Evolutionary conservation across 92 coral and sea anemone genomes (phyloP).

Genomic region (Micromussa lordhowensis): DNA sequence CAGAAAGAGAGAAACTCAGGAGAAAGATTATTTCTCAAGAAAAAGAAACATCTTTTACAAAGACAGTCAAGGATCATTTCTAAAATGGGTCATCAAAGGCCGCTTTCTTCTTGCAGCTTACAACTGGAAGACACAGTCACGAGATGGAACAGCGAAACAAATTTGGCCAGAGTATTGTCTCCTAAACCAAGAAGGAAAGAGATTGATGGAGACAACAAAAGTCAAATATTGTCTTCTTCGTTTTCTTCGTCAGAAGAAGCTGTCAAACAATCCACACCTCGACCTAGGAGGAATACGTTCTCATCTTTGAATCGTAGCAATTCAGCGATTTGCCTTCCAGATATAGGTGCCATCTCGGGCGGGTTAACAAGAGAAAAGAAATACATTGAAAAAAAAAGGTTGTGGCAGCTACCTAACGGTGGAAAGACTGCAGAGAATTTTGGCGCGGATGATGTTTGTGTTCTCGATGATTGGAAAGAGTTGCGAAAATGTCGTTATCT

Average conservation of each 20-base stretch:
- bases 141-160: background rate
- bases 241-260: background rate
- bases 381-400: background rate
- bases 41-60: constrained; percentile 24
- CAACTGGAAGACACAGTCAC: background rate
- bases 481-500: constrained; percentile 29
- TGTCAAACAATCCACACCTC: background rate
- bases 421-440: background rate
- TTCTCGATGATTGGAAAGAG: constrained; percentile 6
- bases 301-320: background rate
- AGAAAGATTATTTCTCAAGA: constrained; percentile 30
- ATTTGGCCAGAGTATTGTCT: constrained; percentile 1
- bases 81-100: background rate
- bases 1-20: constrained; percentile 25
- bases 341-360: background rate
- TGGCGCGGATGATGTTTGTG: background rate
- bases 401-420: background rate
- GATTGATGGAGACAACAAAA: background rate
- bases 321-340: constrained; percentile 15
- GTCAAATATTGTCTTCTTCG: background rate
- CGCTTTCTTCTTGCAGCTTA: constrained; percentile 2
- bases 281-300: constrained; percentile 10
- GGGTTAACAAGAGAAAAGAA: background rate
- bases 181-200: constrained; percentile 21
- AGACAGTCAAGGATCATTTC: background rate